Conservation (phyloP, 2,888 invertebrate genomes). For the Incurvaria masculella region DNA sequence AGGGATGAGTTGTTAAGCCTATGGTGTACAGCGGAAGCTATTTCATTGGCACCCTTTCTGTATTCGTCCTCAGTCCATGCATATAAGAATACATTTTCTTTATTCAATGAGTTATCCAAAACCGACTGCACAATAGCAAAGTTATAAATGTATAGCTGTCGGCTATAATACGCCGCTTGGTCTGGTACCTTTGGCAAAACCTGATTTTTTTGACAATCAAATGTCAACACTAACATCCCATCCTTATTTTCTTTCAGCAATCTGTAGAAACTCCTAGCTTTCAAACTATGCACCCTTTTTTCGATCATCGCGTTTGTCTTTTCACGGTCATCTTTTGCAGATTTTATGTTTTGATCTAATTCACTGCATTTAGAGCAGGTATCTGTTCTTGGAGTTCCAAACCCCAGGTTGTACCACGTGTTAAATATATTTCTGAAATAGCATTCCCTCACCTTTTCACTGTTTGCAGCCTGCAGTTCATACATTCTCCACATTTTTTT, state of each 20-base stretch:
- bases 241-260: conserved; percentile 16
- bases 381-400: conserved; percentile 5
- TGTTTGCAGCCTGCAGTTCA: background rate
- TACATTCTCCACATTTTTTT: conserved; percentile 5
- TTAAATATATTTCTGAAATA: conserved; percentile 15
- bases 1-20: no score
- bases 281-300: conserved; percentile 17
- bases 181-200: no score
- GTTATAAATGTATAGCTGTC: no score
- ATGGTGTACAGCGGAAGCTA: no score
- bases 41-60: no score
- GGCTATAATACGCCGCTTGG: background rate
- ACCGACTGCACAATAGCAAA: no score
- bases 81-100: no score
- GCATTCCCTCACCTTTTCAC: no score
- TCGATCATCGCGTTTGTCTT: conserved; percentile 16
- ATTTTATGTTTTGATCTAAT: conserved; percentile 18
- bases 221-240: conserved; percentile 14
- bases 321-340: conserved; percentile 13
- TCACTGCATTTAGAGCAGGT: conserved; percentile 14
- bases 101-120: no score
- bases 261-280: conserved; percentile 18
- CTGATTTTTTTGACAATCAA: conserved; percentile 17
- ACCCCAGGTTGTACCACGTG: conserved; percentile 17
- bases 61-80: conserved; percentile 7